Evolutionary conservation across 2,113 vertebrate species (phyloP), one percentile per base, ranked within the genome.

Genomic region (Verasper variegatus): DNA sequence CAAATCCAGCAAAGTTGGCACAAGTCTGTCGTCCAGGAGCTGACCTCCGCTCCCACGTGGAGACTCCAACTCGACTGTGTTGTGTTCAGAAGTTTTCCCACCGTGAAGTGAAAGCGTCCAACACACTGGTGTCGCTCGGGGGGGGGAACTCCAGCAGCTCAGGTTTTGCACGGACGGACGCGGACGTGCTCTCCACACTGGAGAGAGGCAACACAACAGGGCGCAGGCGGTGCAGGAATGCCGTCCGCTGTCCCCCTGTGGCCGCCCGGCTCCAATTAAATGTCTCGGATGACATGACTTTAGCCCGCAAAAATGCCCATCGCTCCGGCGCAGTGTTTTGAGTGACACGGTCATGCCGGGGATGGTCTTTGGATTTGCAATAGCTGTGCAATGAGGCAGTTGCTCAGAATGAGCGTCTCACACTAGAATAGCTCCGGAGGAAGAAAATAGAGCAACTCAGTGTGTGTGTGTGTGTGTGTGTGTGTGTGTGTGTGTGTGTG

Each of bases 281-380:
- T 93, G 96, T 96, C 95, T 97, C 96, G 93, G 94, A 97, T 95
- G 96, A 95, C 93, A 96, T 96, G 96, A 97, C 96, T 95, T 90
- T 93, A 96, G 95, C 92, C 94, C 94, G 93, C 95, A 97, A 96
- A 97, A 96, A 98, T 97, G 96, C 94, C 92, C 92, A 92, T 89
- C 84, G 92, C 95, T 93, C 91, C 92, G 91, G 93, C 95, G 9
- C 94, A 15, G 27, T 27, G 27, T 27, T 27, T 4, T 27, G 27
- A 27, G 27, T 27, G 27, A 27, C 27, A 27, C 27, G 27, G 4
- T 27, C 27, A 27, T 27, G 4, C 27, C 27, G 3, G 27, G 27
- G 27, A 27, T 27, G 27, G 27, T 27, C 31, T 31, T 31, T 31
- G 90, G 91, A 90, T 89, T 47, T 90, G 92, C 78, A 81, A 90